Evolutionary conservation across 23 tunicate species (phyloP), one percentile per base, ranked within the genome.

Genomic region (Aplidium turbinatum): DNA sequence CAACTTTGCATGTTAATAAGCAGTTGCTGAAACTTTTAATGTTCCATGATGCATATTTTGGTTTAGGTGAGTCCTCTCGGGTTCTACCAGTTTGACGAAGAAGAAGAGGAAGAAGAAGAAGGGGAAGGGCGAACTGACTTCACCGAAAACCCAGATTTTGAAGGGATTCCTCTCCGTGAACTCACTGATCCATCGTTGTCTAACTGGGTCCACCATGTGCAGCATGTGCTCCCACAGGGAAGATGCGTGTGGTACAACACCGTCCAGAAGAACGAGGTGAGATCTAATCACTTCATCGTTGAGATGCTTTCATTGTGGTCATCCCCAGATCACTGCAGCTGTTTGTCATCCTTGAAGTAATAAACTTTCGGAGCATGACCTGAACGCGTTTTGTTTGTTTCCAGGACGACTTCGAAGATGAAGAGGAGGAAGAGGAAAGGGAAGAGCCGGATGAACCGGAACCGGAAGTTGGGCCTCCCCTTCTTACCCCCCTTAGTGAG

Each of bases 201-300:
- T 62, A 87, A 82, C 70, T 94, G 99, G 99, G 99, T 94, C 21
- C 99, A 94, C 63, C 99, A 94, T 54, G 90, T 87, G 29, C 95
- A 86, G 47, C 92, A 94, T 57, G 77, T 94, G 42, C 81, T 94
- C 5, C 99, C 99, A 6, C 99, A 94, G 56, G 98, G 93, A 20
- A 35, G 97, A 34, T 84, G 97, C 69, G 48, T 73, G 20, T 91
- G 97, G 97, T 91, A 84, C 73, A 91, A 91, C 58, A 86, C 97
- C 0, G 92, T 84, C 18, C 97, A 91, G 60, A 91, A 84, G 34
- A 77, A 72, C 7, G 97, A 83, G 89, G 89, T 83, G 1, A n/a
- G 58, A 7, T 63, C 13, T 42, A 42, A 42, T n/a, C n/a, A n/a
- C n/a, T n/a, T n/a, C n/a, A n/a, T n/a, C n/a, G n/a, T n/a, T n/a